Evolutionary conservation across 2,888 invertebrate species (phyloP).

Genomic region (Cephus rjabovi): DNA sequence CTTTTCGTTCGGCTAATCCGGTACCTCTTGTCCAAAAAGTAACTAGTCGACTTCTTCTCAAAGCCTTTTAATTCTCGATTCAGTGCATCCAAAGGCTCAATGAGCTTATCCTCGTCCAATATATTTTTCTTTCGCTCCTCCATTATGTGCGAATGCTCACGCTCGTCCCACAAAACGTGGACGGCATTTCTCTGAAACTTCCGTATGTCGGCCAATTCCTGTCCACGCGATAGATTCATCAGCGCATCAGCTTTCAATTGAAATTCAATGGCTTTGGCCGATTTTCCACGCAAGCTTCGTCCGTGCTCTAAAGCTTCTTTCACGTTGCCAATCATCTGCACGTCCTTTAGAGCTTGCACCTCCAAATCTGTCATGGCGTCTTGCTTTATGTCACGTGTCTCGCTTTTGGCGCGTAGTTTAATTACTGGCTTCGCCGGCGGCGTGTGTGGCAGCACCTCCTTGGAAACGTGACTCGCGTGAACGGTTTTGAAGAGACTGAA

Average conservation of each 20-base stretch:
- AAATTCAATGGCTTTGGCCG: conserved; percentile 77
- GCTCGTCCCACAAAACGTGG: conserved; percentile 52
- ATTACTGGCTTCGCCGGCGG: neutral
- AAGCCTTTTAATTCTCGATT: conserved; percentile 75
- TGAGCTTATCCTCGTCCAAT: conserved; percentile 70
- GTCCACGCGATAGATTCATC: conserved; percentile 69
- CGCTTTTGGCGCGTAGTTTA: conserved; percentile 4
- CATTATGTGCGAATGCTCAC: conserved; percentile 65
- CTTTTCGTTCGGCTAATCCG: neutral
- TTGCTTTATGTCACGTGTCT: conserved; percentile 25
- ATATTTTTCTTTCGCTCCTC: conserved; percentile 63
- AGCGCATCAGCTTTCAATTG: conserved; percentile 63
- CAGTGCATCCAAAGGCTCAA: conserved; percentile 72
- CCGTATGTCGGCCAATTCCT: conserved; percentile 64
- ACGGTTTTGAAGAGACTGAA: conserved; percentile 75
- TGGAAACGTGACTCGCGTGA: conserved; percentile 73
- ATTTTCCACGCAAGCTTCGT: conserved; percentile 77
- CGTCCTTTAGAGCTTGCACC: conserved; percentile 48
- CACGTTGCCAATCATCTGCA: conserved; percentile 48
- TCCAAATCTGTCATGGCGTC: conserved; percentile 48
- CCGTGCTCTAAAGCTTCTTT: conserved; percentile 51
- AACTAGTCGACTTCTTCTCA: conserved; percentile 72
- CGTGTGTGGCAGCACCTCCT: conserved; percentile 70
- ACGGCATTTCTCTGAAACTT: conserved; percentile 56
- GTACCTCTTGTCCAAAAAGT: conserved; percentile 77